These are phyloP conservation scores for Hyposoter didymator DNA, from an alignment of 2,888 invertebrate genomes.

Conservation along the genomic window DNA sequence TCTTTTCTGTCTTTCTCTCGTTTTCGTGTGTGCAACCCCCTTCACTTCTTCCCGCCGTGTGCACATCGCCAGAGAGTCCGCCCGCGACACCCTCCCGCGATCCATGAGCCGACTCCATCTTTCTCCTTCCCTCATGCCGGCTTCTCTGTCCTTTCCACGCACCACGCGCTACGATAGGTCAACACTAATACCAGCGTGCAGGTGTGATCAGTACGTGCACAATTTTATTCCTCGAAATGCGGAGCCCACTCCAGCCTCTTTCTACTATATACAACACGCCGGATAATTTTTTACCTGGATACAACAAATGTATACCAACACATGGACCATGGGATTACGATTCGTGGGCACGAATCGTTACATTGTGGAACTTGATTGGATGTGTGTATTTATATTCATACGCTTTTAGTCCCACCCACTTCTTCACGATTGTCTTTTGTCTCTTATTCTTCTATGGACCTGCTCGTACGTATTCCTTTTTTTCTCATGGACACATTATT, in stretches of 20 bases:
- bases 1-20: constrained; percentile 64
- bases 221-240: constrained; percentile 67
- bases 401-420: constrained; percentile 71
- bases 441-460: constrained; percentile 21
- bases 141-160: constrained; percentile 81
- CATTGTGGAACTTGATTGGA: constrained; percentile 61
- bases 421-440: constrained; percentile 52
- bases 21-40: constrained; percentile 51
- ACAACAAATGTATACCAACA: constrained; percentile 39
- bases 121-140: constrained; percentile 47
- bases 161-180: constrained; percentile 75
- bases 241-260: constrained; percentile 44
- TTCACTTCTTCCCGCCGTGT: constrained; percentile 46
- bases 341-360: constrained; percentile 68
- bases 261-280: constrained; percentile 35
- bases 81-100: constrained; percentile 73
- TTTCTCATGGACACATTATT: neutral
- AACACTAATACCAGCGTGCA: constrained; percentile 42
- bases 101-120: constrained; percentile 42
- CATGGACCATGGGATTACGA: constrained; percentile 42
- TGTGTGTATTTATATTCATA: constrained; percentile 54
- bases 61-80: constrained; percentile 70
- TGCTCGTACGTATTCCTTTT: neutral
- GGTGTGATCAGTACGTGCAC: constrained; percentile 27
- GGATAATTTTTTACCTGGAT: constrained; percentile 50